Evolutionary conservation across 2,888 invertebrate genomes (phyloP), one percentile per base, ranked within the genome.

Genomic region (Drosophila paranaensis): DNA sequence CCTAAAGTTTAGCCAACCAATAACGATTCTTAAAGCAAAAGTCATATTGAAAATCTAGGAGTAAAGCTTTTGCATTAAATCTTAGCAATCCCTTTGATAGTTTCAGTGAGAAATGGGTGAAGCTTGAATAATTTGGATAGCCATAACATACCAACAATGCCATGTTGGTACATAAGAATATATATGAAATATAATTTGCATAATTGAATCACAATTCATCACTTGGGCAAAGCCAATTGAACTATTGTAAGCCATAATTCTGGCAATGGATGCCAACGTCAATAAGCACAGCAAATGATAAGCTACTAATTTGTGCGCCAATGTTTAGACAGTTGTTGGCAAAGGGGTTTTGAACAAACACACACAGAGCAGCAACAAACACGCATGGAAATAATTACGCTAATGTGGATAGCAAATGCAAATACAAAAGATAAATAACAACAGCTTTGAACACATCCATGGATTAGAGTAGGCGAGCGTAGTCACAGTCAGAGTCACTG

Each of bases 351-450:
- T 27, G 20, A 4, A n/a, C 30, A 16, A 27, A n/a, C 60, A 42
- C 46, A 33, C 58, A 13, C 33, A 13, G 46, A 14, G 10, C 6
- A 14, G 6, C 25, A 46, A 2, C 48, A 48, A 6, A 16, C n/a
- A 30, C 13, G 14, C 81, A 89, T 56, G 60, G 55, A 84, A 89
- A 84, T 87, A 88, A 89, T 87, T 69, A 81, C 79, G 79, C 76
- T 89, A 84, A 89, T 89, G 79, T 76, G 74, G 70, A 75, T 11
- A 40, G 6, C 39, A 58, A 67, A 63, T 63, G 46, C 56, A 65
- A 67, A 79, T 58, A 60, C 70, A 63, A 71, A 57, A 70, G 63
- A 72, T 55, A 83, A 78, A 86, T 63, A 88, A 68, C 35, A 60
- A 58, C 64, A 80, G 39, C 58, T 57, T 51, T 45, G 55, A 48